These are phyloP conservation scores for Minunthozetes semirufus DNA, from an alignment of 2,888 invertebrate species.

Conservation along the genomic window DNA sequence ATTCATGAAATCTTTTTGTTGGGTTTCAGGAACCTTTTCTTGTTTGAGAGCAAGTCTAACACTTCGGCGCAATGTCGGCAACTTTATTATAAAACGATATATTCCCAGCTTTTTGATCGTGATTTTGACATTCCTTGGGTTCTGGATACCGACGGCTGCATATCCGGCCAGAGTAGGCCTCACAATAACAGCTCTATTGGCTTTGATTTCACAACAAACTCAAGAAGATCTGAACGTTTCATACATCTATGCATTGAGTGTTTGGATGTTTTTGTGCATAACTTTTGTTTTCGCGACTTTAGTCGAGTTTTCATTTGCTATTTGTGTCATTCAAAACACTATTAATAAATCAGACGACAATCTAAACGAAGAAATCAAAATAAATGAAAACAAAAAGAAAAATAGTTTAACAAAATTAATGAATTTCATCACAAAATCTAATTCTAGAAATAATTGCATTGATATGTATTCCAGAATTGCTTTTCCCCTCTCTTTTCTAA, in stretches of 20 bases:
- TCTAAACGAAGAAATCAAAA: neutral
- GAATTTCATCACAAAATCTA: neutral
- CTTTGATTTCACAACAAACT: constrained; percentile 48
- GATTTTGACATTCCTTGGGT: constrained; percentile 40
- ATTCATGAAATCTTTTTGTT: neutral
- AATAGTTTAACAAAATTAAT: neutral
- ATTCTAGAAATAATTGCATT: neutral
- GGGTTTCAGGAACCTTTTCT: constrained; percentile 39
- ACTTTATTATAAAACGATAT: constrained; percentile 40
- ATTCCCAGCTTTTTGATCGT: constrained; percentile 41
- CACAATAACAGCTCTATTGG: constrained; percentile 67
- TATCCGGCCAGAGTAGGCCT: constrained; percentile 41
- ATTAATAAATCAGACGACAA: neutral
- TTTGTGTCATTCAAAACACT: neutral
- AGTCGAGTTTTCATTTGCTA: constrained; percentile 43
- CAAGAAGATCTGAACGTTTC: constrained; percentile 44
- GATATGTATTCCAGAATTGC: constrained; percentile 16
- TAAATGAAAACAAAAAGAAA: neutral
- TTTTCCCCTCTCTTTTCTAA: neutral
- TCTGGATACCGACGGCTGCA: constrained; percentile 42
- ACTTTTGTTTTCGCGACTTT: constrained; percentile 44
- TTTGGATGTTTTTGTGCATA: constrained; percentile 44
- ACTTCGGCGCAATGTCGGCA: constrained; percentile 38
- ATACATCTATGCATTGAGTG: constrained; percentile 45
- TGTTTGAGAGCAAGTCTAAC: constrained; percentile 38